These are phyloP conservation scores for Burhinus bistriatus DNA, from an alignment of 2,113 vertebrate species.

Conservation along the genomic window DNA sequence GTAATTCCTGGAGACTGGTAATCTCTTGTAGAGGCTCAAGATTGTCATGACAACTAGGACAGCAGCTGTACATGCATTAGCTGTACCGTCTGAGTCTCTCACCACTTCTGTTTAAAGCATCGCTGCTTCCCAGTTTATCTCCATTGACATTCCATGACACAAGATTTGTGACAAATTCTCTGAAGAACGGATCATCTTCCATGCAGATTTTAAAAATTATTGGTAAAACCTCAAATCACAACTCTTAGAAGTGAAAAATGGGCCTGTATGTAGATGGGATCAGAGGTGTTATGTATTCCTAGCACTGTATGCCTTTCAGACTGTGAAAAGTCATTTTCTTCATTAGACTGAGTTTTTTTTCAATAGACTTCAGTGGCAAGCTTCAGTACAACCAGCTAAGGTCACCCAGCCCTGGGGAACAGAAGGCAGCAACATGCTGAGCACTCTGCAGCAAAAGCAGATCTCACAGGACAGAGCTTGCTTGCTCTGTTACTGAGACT, in stretches of 20 bases:
- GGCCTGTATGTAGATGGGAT: neutral
- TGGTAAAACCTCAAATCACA: neutral
- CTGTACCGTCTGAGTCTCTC: neutral
- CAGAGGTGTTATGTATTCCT: rapidly evolving
- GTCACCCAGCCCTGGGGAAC: neutral
- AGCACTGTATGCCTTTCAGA: neutral
- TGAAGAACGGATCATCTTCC: neutral
- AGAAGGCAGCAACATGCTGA: neutral
- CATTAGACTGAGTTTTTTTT: neutral
- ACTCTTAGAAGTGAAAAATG: neutral
- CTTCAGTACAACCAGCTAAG: neutral
- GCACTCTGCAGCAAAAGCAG: neutral
- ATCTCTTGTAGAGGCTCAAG: neutral
- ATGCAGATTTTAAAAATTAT: neutral
- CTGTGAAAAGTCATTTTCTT: neutral
- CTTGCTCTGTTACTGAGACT: neutral
- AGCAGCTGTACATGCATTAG: neutral
- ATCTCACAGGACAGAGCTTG: neutral
- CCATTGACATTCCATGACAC: neutral
- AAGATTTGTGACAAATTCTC: neutral
- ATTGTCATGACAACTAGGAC: neutral
- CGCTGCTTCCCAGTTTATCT: neutral
- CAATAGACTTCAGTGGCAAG: neutral
- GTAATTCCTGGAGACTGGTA: neutral
- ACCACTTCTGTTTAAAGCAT: neutral